These are phyloP conservation scores for Etheostoma perlongum DNA, from an alignment of 2,797 vertebrate species.

Conservation along the genomic window DNA sequence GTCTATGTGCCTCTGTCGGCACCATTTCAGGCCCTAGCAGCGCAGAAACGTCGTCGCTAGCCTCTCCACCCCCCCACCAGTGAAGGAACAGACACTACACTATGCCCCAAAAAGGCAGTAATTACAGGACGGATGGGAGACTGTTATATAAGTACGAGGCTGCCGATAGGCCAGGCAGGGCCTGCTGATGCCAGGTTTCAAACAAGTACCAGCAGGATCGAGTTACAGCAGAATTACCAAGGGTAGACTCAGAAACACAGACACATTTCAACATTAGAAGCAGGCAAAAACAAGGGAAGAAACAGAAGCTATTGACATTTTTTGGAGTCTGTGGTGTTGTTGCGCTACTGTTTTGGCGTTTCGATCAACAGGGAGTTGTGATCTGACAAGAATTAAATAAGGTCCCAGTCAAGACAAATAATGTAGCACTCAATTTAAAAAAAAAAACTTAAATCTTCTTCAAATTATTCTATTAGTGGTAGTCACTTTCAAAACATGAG, in stretches of 20 bases:
- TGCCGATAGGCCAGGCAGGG: slow-evolving; percentile 74
- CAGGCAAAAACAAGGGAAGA: slow-evolving; percentile 34
- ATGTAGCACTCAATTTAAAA: slow-evolving; percentile 26
- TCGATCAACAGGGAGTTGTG: slow-evolving; percentile 41
- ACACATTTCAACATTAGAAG: slow-evolving; percentile 67
- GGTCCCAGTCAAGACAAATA: slow-evolving; percentile 47
- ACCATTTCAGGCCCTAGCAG: slow-evolving; percentile 62
- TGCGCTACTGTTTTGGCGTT: slow-evolving; percentile 46
- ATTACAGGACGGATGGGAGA: slow-evolving; percentile 81
- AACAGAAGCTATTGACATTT: slow-evolving; percentile 59
- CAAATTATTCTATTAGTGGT: slow-evolving; percentile 35
- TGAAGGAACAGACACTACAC: slow-evolving; percentile 74
- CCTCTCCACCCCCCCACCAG: slow-evolving; percentile 39
- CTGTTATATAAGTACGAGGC: slow-evolving; percentile 78
- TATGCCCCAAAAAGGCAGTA: slow-evolving; percentile 83
- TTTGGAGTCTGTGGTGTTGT: slow-evolving; percentile 43
- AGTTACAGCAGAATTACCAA: slow-evolving; percentile 74
- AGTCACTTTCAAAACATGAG: slow-evolving; percentile 48
- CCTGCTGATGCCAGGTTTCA: slow-evolving; percentile 76
- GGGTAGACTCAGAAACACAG: slow-evolving; percentile 62
- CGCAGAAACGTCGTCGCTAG: slow-evolving; percentile 37
- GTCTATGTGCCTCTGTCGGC: slow-evolving; percentile 64
- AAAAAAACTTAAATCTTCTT: slow-evolving; percentile 15
- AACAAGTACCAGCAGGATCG: slow-evolving; percentile 80
- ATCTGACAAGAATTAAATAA: slow-evolving; percentile 37